Evolutionary conservation across 1,140 invertebrate genomes (phyloP), one percentile per base, ranked within the genome.

Genomic region (Sycophaga agraensis): DNA sequence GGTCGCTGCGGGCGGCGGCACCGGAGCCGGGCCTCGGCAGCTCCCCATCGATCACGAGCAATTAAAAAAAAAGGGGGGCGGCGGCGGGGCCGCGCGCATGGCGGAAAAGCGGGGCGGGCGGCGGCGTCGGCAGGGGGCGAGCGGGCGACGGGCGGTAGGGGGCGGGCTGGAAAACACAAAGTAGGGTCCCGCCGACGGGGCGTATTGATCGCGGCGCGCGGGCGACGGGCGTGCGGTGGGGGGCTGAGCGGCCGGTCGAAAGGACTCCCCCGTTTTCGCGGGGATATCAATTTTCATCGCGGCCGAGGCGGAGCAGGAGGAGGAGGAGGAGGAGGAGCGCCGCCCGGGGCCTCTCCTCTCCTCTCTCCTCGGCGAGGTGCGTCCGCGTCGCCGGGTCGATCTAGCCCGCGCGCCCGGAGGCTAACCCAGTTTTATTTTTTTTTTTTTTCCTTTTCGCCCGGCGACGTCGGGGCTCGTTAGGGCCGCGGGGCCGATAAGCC

Each of bases 401-500:
- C n/a, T n/a, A n/a, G n/a, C n/a, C n/a, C n/a, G n/a, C n/a, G n/a
- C n/a, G n/a, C n/a, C n/a, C n/a, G n/a, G n/a, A n/a, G n/a, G n/a
- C 51, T 64, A 64, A 62, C 64, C 61, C 63, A 66, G 53, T 64
- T 66, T 70, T 59, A 58, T 58, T 17, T n/a, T n/a, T n/a, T n/a
- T n/a, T n/a, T n/a, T n/a, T n/a, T n/a, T n/a, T n/a, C n/a, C n/a
- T n/a, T n/a, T n/a, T n/a, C n/a, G n/a, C n/a, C n/a, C n/a, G n/a
- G n/a, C n/a, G n/a, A n/a, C n/a, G n/a, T n/a, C n/a, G n/a, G n/a
- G n/a, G n/a, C n/a, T n/a, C n/a, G n/a, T n/a, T n/a, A n/a, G n/a
- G n/a, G n/a, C n/a, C n/a, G n/a, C n/a, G n/a, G n/a, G n/a, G n/a
- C n/a, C n/a, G n/a, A n/a, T n/a, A n/a, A n/a, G n/a, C n/a, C n/a